These are phyloP conservation scores for Odontothrips loti DNA, from an alignment of 2,888 invertebrate genomes.

Conservation along the genomic window DNA sequence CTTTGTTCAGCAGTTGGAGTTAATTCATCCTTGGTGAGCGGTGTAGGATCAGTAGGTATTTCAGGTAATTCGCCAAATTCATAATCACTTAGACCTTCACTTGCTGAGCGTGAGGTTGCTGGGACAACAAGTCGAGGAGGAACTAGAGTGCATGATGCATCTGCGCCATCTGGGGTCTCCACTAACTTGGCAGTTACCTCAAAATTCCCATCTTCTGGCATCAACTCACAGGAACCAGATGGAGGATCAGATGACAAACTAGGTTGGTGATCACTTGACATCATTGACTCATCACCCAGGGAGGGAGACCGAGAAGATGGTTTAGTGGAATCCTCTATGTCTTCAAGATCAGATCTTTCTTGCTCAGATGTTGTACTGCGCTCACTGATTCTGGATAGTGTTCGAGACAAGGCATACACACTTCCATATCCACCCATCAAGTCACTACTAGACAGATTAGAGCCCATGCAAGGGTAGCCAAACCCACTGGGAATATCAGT, in stretches of 20 bases:
- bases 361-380: constrained; percentile 84
- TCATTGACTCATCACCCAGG: constrained; percentile 75
- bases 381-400: constrained; percentile 81
- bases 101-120: neutral
- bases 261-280: constrained; percentile 79
- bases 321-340: constrained; percentile 63
- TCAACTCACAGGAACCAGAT: constrained; percentile 13
- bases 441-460: constrained; percentile 56
- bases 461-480: constrained; percentile 59
- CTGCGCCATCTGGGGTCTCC: constrained; percentile 35
- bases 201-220: constrained; percentile 4
- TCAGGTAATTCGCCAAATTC: constrained; percentile 29
- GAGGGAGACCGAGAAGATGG: constrained; percentile 79
- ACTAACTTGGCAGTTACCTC: neutral
- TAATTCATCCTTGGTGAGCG: constrained; percentile 38
- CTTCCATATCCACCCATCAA: constrained; percentile 67
- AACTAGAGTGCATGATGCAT: constrained; percentile 37
- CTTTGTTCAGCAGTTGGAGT: constrained; percentile 30
- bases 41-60: constrained; percentile 36
- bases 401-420: constrained; percentile 69
- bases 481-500: constrained; percentile 72
- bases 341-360: constrained; percentile 74
- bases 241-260: constrained; percentile 81
- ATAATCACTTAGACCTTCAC: neutral
- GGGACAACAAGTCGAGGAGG: neutral